Conservation (phyloP, 2,797 vertebrate species). For the Rhinophrynus dorsalis region DNA sequence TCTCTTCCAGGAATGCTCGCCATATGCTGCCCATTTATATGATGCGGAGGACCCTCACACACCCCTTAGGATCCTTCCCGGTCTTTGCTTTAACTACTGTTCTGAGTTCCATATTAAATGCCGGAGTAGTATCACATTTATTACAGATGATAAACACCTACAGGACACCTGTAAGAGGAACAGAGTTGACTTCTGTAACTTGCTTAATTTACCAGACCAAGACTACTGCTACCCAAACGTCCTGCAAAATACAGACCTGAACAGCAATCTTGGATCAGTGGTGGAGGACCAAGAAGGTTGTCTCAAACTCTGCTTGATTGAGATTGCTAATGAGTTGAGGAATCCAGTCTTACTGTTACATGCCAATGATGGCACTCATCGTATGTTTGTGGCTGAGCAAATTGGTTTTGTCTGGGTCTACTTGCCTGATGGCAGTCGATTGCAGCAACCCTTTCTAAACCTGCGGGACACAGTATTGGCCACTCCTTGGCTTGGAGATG, state of each 20-base stretch:
- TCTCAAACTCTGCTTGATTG: constrained; percentile 78
- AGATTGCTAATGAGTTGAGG: constrained; percentile 78
- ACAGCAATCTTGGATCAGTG: constrained; percentile 69
- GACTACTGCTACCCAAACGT: constrained; percentile 83
- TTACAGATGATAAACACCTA: constrained; percentile 64
- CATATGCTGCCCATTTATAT: constrained; percentile 79
- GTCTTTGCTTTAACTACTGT: constrained; percentile 79
- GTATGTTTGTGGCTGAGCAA: constrained; percentile 80
- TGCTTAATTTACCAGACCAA: constrained; percentile 71
- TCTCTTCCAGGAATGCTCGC: constrained; percentile 79
- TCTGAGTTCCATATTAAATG: constrained; percentile 72
- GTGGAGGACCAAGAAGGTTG: constrained; percentile 71
- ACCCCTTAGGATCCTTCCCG: constrained; percentile 73
- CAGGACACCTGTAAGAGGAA: constrained; percentile 59
- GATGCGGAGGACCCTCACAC: constrained; percentile 78
- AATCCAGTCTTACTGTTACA: constrained; percentile 81
- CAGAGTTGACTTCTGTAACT: constrained; percentile 67
- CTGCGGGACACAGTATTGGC: constrained; percentile 75
- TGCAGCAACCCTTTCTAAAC: constrained; percentile 82
- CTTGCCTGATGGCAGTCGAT: constrained; percentile 70
- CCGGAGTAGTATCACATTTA: constrained; percentile 66
- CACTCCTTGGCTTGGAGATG: constrained; percentile 77
- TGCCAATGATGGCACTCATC: constrained; percentile 70
- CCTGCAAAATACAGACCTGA: constrained; percentile 68
- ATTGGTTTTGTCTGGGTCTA: constrained; percentile 82